Evolutionary conservation across 92 coral and sea anemone species (phyloP).

Genomic region (Parazoanthus atlanticus): DNA sequence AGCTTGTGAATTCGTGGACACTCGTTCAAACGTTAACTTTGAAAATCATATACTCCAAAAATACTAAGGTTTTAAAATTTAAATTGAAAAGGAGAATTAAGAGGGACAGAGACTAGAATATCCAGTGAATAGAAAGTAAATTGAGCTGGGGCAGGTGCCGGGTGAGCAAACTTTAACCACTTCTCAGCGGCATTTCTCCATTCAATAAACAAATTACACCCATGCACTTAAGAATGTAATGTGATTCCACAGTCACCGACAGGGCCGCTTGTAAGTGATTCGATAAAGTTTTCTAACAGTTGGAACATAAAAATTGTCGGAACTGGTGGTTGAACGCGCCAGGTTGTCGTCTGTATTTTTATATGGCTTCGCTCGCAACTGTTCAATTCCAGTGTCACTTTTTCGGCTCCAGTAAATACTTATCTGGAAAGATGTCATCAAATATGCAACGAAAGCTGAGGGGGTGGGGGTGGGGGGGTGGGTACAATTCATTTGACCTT

Average conservation of each 20-base stretch:
- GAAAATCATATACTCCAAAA: not conserved
- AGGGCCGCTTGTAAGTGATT: not conserved
- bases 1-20: not conserved
- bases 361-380: not conserved
- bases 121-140: slow-evolving; percentile 12
- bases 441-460: not conserved
- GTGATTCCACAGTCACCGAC: not conserved
- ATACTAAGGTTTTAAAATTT: not conserved
- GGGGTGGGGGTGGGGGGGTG: not conserved
- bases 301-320: no score
- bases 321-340: not conserved
- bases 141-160: slow-evolving; percentile 29
- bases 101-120: slow-evolving; percentile 5
- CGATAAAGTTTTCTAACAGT: no score
- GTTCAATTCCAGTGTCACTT: not conserved
- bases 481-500: not conserved
- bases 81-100: not conserved
- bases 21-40: not conserved
- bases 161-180: slow-evolving; percentile 17
- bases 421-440: not conserved
- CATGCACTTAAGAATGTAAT: slow-evolving; percentile 19
- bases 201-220: slow-evolving; percentile 32
- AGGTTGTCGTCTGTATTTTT: not conserved
- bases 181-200: slow-evolving; percentile 19
- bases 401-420: not conserved